Evolutionary conservation across 2,888 invertebrate species (phyloP).

Genomic region (Aelia acuminata): DNA sequence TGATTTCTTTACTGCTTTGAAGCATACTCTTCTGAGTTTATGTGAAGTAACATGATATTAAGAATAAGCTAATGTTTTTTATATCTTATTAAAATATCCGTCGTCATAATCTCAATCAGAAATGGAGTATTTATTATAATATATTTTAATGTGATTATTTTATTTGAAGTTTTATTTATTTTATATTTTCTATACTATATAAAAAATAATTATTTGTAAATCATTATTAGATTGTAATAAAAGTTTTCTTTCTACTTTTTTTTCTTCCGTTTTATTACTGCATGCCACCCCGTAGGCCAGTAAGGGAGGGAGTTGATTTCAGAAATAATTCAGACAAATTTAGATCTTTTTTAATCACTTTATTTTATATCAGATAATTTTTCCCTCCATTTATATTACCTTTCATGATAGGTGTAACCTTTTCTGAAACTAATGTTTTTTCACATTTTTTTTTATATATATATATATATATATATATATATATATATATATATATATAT

Average conservation of each 20-base stretch:
- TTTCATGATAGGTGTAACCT: no score
- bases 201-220: slow-evolving; percentile 6
- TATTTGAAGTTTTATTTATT: neutral
- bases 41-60: neutral
- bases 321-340: no score
- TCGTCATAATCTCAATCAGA: neutral
- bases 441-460: no score
- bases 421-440: no score
- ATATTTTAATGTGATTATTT: neutral
- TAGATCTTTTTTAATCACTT: no score
- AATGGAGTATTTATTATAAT: neutral
- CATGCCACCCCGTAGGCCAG: no score
- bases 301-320: no score
- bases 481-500: no score
- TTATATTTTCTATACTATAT: neutral
- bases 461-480: no score
- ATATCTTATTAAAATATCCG: neutral
- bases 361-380: no score
- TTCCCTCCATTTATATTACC: no score
- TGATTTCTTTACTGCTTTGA: neutral
- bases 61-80: neutral
- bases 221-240: neutral
- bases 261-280: neutral
- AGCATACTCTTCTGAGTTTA: neutral
- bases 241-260: neutral